Conservation (phyloP, 1,140 invertebrate genomes). For the Littorina saxatilis region DNA sequence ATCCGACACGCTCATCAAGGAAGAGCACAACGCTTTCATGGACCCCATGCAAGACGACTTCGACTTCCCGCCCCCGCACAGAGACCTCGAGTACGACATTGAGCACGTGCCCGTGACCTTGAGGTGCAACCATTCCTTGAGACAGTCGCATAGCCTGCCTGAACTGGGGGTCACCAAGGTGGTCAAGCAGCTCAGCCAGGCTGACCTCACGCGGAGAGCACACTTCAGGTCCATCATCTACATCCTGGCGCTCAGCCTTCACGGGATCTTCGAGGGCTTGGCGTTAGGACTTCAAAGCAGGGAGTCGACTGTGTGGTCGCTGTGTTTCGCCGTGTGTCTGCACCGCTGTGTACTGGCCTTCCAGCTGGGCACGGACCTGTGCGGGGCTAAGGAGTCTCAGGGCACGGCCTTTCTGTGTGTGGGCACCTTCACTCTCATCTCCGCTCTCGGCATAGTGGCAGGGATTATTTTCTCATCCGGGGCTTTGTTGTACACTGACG, state of each 20-base stretch:
- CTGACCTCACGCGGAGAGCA: constrained; percentile 56
- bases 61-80: constrained; percentile 9
- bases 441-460: constrained; percentile 81
- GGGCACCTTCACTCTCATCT: constrained; percentile 82
- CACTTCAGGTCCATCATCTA: constrained; percentile 77
- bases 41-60: background rate
- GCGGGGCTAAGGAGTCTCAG: constrained; percentile 77
- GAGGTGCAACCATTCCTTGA: constrained; percentile 42
- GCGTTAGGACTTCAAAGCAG: constrained; percentile 84
- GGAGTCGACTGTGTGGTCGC: constrained; percentile 66
- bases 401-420: constrained; percentile 73
- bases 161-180: constrained; percentile 66
- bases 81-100: constrained; percentile 11
- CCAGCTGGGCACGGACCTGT: constrained; percentile 66
- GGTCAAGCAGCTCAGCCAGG: constrained; percentile 62
- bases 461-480: constrained; percentile 78
- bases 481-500: constrained; percentile 65
- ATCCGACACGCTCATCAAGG: constrained; percentile 25
- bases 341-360: constrained; percentile 67
- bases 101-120: constrained; percentile 34
- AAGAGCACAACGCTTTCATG: constrained; percentile 29
- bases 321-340: constrained; percentile 66
- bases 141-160: constrained; percentile 53
- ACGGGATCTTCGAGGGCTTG: constrained; percentile 93
- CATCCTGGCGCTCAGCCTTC: constrained; percentile 91